phyloP scores from a whole-genome alignment of 2,888 invertebrate genomes.

The Brassicogethes aeneus region DNA sequence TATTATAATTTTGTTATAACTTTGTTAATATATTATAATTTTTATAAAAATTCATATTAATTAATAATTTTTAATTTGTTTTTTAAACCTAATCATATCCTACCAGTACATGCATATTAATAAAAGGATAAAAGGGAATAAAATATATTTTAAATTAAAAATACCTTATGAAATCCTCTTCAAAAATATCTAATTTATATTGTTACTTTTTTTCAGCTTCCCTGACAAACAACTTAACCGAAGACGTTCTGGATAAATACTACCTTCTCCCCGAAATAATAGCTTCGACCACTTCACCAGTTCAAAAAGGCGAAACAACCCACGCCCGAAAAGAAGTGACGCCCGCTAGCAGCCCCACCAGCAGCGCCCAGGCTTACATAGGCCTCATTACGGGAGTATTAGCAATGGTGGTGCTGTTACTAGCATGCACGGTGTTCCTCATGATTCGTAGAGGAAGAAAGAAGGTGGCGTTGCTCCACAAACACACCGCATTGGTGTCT shows the following conservation, averaged over 20 bases:
- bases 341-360: constrained; percentile 50
- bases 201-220: no score
- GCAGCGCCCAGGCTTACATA: constrained; percentile 47
- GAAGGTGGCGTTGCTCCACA: constrained; percentile 51
- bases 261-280: constrained; percentile 45
- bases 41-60: no score
- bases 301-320: constrained; percentile 39
- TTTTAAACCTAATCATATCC: no score
- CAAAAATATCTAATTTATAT: no score
- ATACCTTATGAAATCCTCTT: no score
- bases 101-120: no score
- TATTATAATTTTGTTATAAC: no score
- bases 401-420: constrained; percentile 55
- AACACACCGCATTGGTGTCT: constrained; percentile 51
- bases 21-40: no score
- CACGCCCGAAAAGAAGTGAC: constrained; percentile 47
- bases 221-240: constrained; percentile 51
- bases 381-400: constrained; percentile 59
- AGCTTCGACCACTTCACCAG: constrained; percentile 33
- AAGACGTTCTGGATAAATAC: constrained; percentile 53
- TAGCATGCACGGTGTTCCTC: constrained; percentile 55
- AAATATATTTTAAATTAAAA: no score
- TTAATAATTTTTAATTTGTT: no score
- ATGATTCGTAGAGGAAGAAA: constrained; percentile 58
- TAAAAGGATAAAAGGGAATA: no score